These are phyloP conservation scores for Didymodactylos carnosus DNA, from an alignment of 2,888 invertebrate genomes.

Conservation along the genomic window DNA sequence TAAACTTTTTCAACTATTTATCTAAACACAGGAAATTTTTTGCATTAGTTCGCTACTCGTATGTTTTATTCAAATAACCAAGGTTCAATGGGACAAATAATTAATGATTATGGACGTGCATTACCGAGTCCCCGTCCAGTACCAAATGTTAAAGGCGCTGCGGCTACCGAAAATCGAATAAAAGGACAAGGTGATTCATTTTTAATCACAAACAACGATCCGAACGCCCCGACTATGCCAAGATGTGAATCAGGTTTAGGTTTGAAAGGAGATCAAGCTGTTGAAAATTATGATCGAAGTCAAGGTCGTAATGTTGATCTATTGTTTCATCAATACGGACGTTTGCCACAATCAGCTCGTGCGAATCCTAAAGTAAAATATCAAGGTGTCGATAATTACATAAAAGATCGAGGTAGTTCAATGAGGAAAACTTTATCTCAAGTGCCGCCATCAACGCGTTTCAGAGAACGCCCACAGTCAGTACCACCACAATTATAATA, in stretches of 20 bases:
- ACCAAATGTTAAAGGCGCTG: conserved; percentile 8
- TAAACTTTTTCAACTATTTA: not conserved
- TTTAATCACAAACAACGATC: not conserved
- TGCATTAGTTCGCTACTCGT: not conserved
- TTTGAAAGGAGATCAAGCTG: not conserved
- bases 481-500: too few species aligned
- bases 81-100: not conserved
- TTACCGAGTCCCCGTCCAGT: not conserved
- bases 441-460: not conserved
- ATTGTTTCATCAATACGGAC: not conserved
- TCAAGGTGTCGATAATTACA: not conserved
- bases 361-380: not conserved
- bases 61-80: not conserved
- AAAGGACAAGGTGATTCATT: not conserved
- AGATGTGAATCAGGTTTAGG: too few species aligned
- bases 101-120: not conserved
- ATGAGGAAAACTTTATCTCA: not conserved
- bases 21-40: too few species aligned
- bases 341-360: not conserved
- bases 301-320: not conserved
- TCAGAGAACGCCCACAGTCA: not conserved
- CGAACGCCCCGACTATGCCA: too few species aligned
- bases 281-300: not conserved
- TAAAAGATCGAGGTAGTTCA: not conserved
- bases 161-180: not conserved